These are phyloP conservation scores for Scleropages formosus DNA, from an alignment of 2,797 vertebrate species.

Conservation along the genomic window DNA sequence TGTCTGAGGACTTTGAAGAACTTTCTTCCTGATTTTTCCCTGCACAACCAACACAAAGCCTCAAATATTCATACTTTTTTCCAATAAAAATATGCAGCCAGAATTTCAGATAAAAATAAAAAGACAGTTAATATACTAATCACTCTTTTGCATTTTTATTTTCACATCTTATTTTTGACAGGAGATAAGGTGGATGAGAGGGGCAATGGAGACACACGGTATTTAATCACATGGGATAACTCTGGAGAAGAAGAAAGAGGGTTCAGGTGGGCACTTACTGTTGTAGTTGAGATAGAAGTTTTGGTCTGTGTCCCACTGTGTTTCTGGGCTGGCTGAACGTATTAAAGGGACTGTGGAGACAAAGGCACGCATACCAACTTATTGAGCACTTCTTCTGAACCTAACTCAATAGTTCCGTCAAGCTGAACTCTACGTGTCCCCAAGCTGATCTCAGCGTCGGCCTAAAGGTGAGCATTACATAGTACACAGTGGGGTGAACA, in stretches of 20 bases:
- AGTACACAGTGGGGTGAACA: too few relatives aligned
- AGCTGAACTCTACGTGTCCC: neutral
- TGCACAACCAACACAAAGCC: conserved; percentile 40
- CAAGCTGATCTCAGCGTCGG: too few relatives aligned
- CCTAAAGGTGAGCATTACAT: too few relatives aligned
- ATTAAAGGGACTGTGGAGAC: neutral
- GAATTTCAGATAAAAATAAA: too few relatives aligned
- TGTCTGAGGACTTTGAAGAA: neutral
- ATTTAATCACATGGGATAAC: neutral
- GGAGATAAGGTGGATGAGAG: neutral
- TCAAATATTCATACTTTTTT: neutral
- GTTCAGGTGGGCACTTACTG: conserved; percentile 46
- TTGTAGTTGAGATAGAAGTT: conserved; percentile 40
- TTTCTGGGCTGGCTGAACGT: neutral
- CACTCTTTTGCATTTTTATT: too few relatives aligned
- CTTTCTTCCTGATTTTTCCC: conserved; percentile 35
- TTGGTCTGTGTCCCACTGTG: neutral
- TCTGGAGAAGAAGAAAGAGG: neutral
- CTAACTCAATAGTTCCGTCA: neutral
- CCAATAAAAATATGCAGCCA: too few relatives aligned
- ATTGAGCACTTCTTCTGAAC: neutral
- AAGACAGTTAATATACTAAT: too few relatives aligned
- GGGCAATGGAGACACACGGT: neutral
- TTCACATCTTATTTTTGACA: too few relatives aligned
- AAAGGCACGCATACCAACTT: neutral